Base-by-base conservation (phyloP, 30 jellyfish, hydroid and myxozoan species). In the Mastigias papua region DNA sequence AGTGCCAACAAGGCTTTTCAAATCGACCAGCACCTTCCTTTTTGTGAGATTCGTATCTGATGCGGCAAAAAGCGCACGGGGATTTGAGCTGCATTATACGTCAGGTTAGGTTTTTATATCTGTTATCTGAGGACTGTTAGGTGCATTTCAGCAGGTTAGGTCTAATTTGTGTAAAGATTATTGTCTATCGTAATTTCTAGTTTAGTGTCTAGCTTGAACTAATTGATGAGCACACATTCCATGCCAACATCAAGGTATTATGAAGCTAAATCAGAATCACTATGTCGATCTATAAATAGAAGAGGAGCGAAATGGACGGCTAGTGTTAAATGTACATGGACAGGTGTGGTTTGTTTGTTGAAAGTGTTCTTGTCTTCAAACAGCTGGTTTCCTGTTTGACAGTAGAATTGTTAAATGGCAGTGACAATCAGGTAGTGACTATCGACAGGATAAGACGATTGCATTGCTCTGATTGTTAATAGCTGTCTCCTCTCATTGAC, bases 21-120 rank as follows among this genome's bases (percentile, higher is more conserved):
- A 49, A 46, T 81, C 97, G 64, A 90, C 88, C 6, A 65, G 89
- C 0, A 79, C 69, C 42, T 28, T 35, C 31, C 0, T 89, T 89
- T 66, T 16, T 51, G 64, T 89, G 62, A 21, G 25, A 17, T 89
- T 42, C 54, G 54, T 42, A 15, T 42, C 54, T 0, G 0, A 42
- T 42, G 54, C 13, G 54, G 0, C 0, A 4, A 15, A 0, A 8
- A 42, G 0, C 13, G 54, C 13, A 42, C 54, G 54, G 7, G 54
- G 54, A 42, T 42, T 42, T 42, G 13, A 42, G 54, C 54, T 42
- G 0, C 0, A 42, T 42, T 42, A 42, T 42, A 42, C 81, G 80
- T 35, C 33, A 79, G 97, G 97, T 89, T 42, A 42, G 54, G 7
- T 0, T 42, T 15, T 15, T 0, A 4, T 42, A 4, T 42, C 54